A percentile compares a stretch with the other conserved stretches of the same genome.
These are phyloP conservation scores for Melinopterus prodromus DNA, from an alignment of 2,888 invertebrate genomes.

Conservation along the genomic window DNA sequence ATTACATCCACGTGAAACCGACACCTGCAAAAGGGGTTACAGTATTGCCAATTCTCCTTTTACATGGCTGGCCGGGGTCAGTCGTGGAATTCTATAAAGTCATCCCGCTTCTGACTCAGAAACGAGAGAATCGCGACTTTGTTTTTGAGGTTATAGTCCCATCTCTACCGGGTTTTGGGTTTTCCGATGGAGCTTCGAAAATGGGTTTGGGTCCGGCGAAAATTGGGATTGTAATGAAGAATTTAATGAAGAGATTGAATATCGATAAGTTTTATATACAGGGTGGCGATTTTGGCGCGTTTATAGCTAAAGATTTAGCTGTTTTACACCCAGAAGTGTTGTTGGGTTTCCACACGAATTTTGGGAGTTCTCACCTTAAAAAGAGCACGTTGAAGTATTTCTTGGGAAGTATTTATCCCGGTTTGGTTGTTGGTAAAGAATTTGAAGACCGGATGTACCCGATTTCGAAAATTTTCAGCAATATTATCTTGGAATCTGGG, in stretches of 20 bases:
- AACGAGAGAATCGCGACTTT: slow-evolving; percentile 63
- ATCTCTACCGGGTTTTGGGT: slow-evolving; percentile 65
- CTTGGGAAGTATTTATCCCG: slow-evolving; percentile 66
- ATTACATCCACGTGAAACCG: slow-evolving; percentile 74
- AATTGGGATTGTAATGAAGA: slow-evolving; percentile 68
- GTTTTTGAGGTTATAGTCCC: slow-evolving; percentile 73
- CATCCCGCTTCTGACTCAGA: slow-evolving; percentile 71
- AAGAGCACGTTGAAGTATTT: slow-evolving; percentile 54
- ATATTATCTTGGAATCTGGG: slow-evolving; percentile 63
- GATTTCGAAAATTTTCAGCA: slow-evolving; percentile 51
- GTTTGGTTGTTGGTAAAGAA: slow-evolving; percentile 65
- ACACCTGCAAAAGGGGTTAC: slow-evolving; percentile 47
- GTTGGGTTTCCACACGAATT: slow-evolving; percentile 69
- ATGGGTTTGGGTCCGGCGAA: slow-evolving; percentile 70
- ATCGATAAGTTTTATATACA: slow-evolving; percentile 73
- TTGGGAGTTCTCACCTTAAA: slow-evolving; percentile 58
- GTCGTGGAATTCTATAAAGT: slow-evolving; percentile 82
- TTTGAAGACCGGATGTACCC: slow-evolving; percentile 65
- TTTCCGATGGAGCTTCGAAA: slow-evolving; percentile 65
- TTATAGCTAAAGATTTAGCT: slow-evolving; percentile 69
- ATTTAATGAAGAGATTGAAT: slow-evolving; percentile 76
- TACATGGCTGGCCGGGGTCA: slow-evolving; percentile 93
- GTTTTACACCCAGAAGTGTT: slow-evolving; percentile 69
- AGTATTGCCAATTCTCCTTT: slow-evolving; percentile 72
- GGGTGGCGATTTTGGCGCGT: slow-evolving; percentile 85